Percentiles rank a stretch among this genome's conserved stretches.
Conservation (phyloP, 2,113 vertebrate genomes). For the Odontesthes bonariensis region DNA sequence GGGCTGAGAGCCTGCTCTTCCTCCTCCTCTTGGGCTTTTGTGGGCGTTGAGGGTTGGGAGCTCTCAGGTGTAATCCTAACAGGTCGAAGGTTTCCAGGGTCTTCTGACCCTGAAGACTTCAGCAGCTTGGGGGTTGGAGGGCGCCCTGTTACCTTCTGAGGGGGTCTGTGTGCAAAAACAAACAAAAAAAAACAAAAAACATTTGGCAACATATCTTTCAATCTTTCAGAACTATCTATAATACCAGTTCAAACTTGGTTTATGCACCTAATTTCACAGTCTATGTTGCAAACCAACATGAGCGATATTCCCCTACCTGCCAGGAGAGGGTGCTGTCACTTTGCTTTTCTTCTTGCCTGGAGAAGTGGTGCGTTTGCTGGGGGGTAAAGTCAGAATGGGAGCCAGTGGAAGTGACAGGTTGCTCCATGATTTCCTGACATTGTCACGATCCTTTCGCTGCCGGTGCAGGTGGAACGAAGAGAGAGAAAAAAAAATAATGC, state of each 20-base stretch:
- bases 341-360: constrained; percentile 84
- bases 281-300: not conserved
- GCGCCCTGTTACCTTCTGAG: constrained; percentile 81
- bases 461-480: constrained; percentile 38
- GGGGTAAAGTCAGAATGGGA: constrained; percentile 72
- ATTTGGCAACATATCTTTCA: too few species aligned
- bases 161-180: constrained; percentile 69
- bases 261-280: not conserved
- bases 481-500: not conserved
- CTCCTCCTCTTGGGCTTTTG: constrained; percentile 21
- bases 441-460: constrained; percentile 83
- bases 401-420: constrained; percentile 81
- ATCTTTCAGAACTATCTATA: too few species aligned
- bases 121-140: constrained; percentile 86
- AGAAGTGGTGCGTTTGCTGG: constrained; percentile 83
- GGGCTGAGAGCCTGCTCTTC: constrained; percentile 61
- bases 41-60: constrained; percentile 44
- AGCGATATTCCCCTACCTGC: constrained; percentile 83
- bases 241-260: not conserved
- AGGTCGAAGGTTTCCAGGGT: constrained; percentile 91
- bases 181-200: not conserved
- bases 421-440: constrained; percentile 86
- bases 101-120: constrained; percentile 80
- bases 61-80: constrained; percentile 79
- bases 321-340: constrained; percentile 84